Evolutionary conservation across 2,797 vertebrate genomes (phyloP).

Genomic region (Atherinosoma microstoma): DNA sequence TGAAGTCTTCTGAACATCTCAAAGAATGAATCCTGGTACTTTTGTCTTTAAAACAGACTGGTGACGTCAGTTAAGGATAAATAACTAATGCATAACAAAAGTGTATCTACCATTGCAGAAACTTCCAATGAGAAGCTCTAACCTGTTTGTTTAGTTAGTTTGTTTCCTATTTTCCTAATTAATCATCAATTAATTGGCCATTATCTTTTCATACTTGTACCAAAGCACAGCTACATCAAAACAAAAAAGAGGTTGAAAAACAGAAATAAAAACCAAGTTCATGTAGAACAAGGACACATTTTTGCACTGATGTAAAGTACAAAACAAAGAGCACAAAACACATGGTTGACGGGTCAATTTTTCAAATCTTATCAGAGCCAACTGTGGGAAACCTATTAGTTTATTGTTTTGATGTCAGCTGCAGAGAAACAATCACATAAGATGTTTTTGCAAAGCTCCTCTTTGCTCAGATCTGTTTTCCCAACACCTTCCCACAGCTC

Average conservation of each 20-base stretch:
- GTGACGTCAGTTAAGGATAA: neutral
- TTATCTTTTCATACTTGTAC: neutral
- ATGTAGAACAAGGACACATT: no score
- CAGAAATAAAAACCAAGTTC: neutral
- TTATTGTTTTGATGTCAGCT: neutral
- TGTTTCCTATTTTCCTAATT: neutral
- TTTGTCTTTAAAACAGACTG: neutral
- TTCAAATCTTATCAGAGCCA: no score
- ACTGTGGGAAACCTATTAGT: neutral
- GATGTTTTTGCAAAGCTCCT: no score
- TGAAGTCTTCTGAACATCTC: neutral
- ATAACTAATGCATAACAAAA: no score
- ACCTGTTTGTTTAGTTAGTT: neutral
- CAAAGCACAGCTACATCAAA: neutral
- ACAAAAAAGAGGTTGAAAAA: neutral
- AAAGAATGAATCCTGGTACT: neutral
- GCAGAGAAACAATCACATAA: neutral
- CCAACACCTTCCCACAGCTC: neutral
- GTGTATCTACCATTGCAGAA: no score
- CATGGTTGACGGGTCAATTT: no score
- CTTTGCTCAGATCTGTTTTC: neutral
- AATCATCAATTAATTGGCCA: no score
- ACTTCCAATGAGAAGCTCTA: neutral
- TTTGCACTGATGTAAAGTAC: no score
- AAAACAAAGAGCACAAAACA: no score